phyloP scores from a whole-genome alignment of 2,113 vertebrate genomes.

The Morone chrysops region DNA sequence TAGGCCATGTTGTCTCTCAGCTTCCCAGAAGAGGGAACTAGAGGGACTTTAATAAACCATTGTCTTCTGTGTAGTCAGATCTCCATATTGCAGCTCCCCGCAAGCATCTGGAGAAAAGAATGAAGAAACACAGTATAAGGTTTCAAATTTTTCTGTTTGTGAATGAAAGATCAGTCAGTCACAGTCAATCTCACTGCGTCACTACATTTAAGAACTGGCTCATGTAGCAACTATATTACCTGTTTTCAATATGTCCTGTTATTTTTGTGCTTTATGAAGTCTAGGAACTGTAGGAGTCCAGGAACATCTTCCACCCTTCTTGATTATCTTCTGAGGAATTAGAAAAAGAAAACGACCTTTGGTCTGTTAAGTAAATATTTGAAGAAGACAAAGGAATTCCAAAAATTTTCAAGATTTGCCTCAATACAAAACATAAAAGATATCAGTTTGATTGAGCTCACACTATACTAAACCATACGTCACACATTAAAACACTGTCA shows the following conservation, averaged over 20 bases:
- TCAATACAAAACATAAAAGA: constrained; percentile 21
- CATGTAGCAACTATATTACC: constrained; percentile 20
- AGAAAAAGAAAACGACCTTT: constrained; percentile 53
- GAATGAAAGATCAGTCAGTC: constrained; percentile 17
- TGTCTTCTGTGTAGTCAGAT: background rate
- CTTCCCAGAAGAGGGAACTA: constrained; percentile 70
- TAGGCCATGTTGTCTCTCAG: constrained; percentile 13
- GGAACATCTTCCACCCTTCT: constrained; percentile 26
- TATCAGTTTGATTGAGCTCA: background rate
- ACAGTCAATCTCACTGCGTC: background rate
- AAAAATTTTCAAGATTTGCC: constrained; percentile 45
- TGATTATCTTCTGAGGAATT: constrained; percentile 37
- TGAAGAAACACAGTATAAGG: background rate
- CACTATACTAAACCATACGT: background rate
- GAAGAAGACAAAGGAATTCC: constrained; percentile 57
- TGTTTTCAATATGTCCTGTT: constrained; percentile 32
- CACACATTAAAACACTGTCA: constrained; percentile 1
- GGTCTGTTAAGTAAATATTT: constrained; percentile 53
- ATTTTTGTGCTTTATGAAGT: constrained; percentile 18
- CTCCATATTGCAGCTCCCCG: constrained; percentile 37
- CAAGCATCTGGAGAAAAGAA: constrained; percentile 21
- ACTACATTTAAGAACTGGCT: constrained; percentile 14
- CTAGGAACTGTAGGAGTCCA: constrained; percentile 5
- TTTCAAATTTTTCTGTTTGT: constrained; percentile 18
- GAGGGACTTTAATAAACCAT: constrained; percentile 16